A percentile compares a stretch with the other conserved stretches of the same genome.
These are phyloP conservation scores for Apotomis capreana DNA, from an alignment of 2,888 invertebrate genomes.

Conservation along the genomic window DNA sequence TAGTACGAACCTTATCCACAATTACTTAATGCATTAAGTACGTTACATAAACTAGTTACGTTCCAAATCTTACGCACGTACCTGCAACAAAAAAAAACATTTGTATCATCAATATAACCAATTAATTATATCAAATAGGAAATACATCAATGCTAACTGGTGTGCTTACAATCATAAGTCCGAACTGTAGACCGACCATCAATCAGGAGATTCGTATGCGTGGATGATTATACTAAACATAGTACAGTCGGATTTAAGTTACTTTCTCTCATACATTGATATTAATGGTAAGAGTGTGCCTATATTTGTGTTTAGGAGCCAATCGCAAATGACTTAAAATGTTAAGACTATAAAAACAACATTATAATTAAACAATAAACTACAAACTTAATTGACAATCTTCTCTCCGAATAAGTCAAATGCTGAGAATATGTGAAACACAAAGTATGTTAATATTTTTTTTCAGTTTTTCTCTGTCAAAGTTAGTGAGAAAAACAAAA, in stretches of 20 bases:
- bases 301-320: not conserved
- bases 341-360: no score
- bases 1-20: conserved; percentile 8
- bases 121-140: conserved; percentile 38
- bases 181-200: conserved; percentile 55
- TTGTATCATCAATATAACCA: conserved; percentile 25
- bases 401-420: no score
- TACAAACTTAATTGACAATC: no score
- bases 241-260: conserved; percentile 62
- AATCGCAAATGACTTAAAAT: no score
- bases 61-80: conserved; percentile 45
- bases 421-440: no score
- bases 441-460: no score
- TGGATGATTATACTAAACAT: conserved; percentile 37
- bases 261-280: conserved; percentile 66
- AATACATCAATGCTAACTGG: conserved; percentile 41
- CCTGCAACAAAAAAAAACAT: conserved; percentile 59
- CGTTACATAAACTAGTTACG: conserved; percentile 9
- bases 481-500: no score
- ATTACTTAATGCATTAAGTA: not conserved
- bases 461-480: no score
- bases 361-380: no score
- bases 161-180: conserved; percentile 29
- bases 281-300: not conserved
- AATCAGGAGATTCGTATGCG: conserved; percentile 59